Evolutionary conservation across 1,140 invertebrate genomes (phyloP).

Genomic region (Proales similis): DNA sequence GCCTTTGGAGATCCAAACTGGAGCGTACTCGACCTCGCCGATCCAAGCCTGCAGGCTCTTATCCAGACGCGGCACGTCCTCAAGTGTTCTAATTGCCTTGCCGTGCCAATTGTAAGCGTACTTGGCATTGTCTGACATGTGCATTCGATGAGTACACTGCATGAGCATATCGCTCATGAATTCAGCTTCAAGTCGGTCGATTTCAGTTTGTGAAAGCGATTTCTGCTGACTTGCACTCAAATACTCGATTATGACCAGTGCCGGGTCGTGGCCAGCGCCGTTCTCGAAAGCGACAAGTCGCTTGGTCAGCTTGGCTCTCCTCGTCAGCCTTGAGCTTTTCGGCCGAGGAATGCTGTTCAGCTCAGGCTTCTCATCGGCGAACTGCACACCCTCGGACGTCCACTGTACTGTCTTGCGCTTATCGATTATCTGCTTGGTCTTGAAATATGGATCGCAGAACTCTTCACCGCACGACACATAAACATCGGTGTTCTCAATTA

Average conservation of each 20-base stretch:
- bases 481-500: slow-evolving; percentile 44
- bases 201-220: slow-evolving; percentile 1
- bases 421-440: slow-evolving; percentile 34
- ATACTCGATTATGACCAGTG: slow-evolving; percentile 2
- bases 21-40: slow-evolving; percentile 46
- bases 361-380: background rate
- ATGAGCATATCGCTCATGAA: slow-evolving; percentile 9
- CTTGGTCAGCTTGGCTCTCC: slow-evolving; percentile 1
- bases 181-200: background rate
- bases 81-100: background rate
- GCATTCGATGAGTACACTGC: slow-evolving; percentile 12
- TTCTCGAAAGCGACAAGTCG: slow-evolving; percentile 14
- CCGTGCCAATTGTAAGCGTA: slow-evolving; percentile 34
- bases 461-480: slow-evolving; percentile 52
- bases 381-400: slow-evolving; percentile 28
- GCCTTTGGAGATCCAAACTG: slow-evolving; percentile 51
- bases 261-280: slow-evolving; percentile 1
- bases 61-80: slow-evolving; percentile 15
- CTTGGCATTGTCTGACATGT: slow-evolving; percentile 14
- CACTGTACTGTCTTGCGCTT: slow-evolving; percentile 26
- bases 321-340: background rate
- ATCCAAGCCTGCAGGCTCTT: slow-evolving; percentile 43
- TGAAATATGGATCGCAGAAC: slow-evolving; percentile 47
- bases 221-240: background rate
- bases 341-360: background rate